Evolutionary conservation across 2,888 invertebrate species (phyloP), one percentile per base, ranked within the genome.

Genomic region (Nymphalis urticae): DNA sequence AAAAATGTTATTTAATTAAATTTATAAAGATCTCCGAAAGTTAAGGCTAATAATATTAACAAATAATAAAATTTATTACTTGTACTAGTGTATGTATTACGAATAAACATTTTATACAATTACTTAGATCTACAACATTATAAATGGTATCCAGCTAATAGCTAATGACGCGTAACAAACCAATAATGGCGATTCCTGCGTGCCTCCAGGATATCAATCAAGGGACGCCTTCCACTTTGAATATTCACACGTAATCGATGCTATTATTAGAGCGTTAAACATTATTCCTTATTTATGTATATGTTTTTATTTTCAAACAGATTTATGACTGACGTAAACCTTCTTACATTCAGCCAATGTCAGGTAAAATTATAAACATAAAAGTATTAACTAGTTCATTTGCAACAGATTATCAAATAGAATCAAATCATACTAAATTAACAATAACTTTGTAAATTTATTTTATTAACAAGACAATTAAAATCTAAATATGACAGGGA

Each of bases 171-270:
- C 80, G 76, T 79, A 78, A 75, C 80, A 58, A 71, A 80, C 77
- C 77, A 76, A 74, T 75, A 75, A 78, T 79, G 75, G 75, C 71
- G 68, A 72, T 66, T 77, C 77, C 79, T 80, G 77, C 79, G 77
- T 77, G 77, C 79, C 77, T 78, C 72, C 72, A 75, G 80, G 81
- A 80, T 80, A 82, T 82, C 79, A 82, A 82, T 82, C 81, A 80
- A 76, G 70, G 61, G 74, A 72, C 58, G 32, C 36, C 72, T 70
- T 73, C 69, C 69, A 75, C 76, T 61, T 69, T 75, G 75, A 79
- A 79, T 79, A 79, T 56, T 76, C 72, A 71, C 75, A 76, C 77
- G 77, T 76, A 72, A 72, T 73, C 62, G 70, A 71, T 56, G 75
- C 75, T 78, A 79, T 79, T 79, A 77, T 71, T 74, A 56, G 62